Evolutionary conservation across 2,113 vertebrate genomes (phyloP).

Genomic region (Carollia perspicillata): DNA sequence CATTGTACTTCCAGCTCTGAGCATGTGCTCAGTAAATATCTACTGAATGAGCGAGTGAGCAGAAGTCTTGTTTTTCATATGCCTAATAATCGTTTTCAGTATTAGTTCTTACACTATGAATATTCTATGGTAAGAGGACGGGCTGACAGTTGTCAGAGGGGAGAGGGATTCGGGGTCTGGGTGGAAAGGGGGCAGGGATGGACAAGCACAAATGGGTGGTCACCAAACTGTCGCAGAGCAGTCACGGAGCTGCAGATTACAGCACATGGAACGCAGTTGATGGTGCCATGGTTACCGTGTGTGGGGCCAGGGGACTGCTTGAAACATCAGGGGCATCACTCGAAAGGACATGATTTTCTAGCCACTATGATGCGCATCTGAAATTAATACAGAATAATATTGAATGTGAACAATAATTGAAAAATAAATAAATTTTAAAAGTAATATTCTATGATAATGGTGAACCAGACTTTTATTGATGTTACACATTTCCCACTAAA

Average conservation of each 20-base stretch:
- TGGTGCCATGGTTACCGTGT: background rate
- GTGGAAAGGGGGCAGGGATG: background rate
- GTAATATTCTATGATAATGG: background rate
- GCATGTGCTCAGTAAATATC: background rate
- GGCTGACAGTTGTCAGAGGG: background rate
- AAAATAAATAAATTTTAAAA: background rate
- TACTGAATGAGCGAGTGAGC: background rate
- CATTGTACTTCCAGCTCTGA: background rate
- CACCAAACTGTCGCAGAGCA: background rate
- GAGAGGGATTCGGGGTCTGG: background rate
- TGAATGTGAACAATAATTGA: background rate
- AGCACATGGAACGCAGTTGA: background rate
- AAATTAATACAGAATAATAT: background rate
- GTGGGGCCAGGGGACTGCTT: background rate
- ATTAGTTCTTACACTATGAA: slow-evolving; percentile 15
- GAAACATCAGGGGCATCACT: no score
- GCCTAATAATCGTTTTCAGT: background rate
- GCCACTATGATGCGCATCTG: background rate
- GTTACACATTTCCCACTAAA: background rate
- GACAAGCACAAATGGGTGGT: background rate
- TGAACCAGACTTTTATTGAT: background rate
- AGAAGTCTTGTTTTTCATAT: background rate
- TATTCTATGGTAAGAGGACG: background rate
- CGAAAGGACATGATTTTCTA: background rate
- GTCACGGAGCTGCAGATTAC: background rate